Percentiles rank a stretch among this genome's conserved stretches.
Evolutionary conservation across 2,888 invertebrate species (phyloP).

Genomic region (Lasioglossum pauxillum): DNA sequence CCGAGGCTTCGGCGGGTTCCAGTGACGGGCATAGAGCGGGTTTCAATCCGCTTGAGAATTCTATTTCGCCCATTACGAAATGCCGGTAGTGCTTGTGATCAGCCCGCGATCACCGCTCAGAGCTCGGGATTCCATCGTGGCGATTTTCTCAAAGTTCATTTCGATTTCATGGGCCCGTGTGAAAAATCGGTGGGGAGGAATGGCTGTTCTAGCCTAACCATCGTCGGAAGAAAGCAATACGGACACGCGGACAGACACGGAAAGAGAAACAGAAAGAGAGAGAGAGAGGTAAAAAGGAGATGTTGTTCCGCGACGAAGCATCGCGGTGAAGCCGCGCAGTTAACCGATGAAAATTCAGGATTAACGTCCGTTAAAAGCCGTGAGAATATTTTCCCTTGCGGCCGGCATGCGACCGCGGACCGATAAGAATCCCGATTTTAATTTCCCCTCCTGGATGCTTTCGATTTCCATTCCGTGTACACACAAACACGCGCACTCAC

Average conservation of each 20-base stretch:
- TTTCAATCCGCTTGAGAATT: conserved; percentile 51
- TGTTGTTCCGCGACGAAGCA: conserved; percentile 3
- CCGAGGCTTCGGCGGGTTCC: conserved; percentile 10
- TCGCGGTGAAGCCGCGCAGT: conserved; percentile 14
- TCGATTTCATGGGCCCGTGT: conserved; percentile 38
- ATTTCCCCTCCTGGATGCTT: conserved; percentile 47
- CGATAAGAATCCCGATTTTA: conserved; percentile 47
- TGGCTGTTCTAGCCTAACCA: neutral
- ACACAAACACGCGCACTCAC: neutral
- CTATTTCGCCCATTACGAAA: conserved; percentile 56
- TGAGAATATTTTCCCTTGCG: conserved; percentile 52
- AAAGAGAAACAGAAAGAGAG: neutral
- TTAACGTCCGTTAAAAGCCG: conserved; percentile 51
- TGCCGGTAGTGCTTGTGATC: conserved; percentile 24
- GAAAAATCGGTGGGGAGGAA: neutral
- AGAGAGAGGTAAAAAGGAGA: conserved; percentile 12
- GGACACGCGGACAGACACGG: neutral
- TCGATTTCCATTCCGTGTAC: conserved; percentile 44
- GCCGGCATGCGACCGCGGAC: neutral
- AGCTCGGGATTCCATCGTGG: conserved; percentile 30
- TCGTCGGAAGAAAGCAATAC: neutral
- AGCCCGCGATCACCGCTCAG: conserved; percentile 25
- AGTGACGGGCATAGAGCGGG: conserved; percentile 20
- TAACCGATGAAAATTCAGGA: conserved; percentile 54
- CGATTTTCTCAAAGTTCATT: conserved; percentile 49